phyloP scores from a whole-genome alignment of 1,140 invertebrate species.

The Drosophila nannoptera region DNA sequence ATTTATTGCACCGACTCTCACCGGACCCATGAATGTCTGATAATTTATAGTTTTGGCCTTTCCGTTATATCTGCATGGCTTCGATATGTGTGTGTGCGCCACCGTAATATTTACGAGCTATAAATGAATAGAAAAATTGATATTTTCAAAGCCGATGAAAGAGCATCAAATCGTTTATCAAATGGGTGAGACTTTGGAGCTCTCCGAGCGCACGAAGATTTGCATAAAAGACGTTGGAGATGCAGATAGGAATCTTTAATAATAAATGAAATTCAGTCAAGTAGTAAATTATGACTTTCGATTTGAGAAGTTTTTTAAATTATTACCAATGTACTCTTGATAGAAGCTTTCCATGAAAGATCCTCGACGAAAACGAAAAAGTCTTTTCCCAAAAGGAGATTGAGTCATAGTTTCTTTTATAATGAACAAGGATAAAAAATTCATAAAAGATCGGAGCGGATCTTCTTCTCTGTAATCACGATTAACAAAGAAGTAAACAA shows the following conservation, averaged over 20 bases:
- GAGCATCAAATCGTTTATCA: background rate
- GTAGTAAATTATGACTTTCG: background rate
- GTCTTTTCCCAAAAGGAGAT: background rate
- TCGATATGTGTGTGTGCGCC: conserved; percentile 30
- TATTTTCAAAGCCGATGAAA: background rate
- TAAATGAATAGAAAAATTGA: conserved; percentile 32
- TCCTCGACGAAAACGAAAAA: background rate
- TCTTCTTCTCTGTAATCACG: conserved; percentile 5
- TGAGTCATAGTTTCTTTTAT: background rate
- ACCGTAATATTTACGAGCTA: conserved; percentile 42
- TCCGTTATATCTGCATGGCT: conserved; percentile 13
- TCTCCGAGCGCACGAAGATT: background rate
- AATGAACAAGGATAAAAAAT: conserved; percentile 2
- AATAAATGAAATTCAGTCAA: background rate
- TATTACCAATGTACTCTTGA: too few species aligned
- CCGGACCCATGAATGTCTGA: conserved; percentile 58
- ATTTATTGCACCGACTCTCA: conserved; percentile 58
- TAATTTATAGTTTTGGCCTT: conserved; percentile 65
- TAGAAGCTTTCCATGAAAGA: background rate
- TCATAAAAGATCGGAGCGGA: conserved; percentile 13
- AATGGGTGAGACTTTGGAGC: too few species aligned
- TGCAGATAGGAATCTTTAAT: background rate
- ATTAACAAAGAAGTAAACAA: conserved; percentile 15
- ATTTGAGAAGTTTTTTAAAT: too few species aligned
- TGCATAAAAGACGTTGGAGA: background rate